Base-by-base conservation (phyloP, 2,888 invertebrate species). In the Notodromas monacha region DNA sequence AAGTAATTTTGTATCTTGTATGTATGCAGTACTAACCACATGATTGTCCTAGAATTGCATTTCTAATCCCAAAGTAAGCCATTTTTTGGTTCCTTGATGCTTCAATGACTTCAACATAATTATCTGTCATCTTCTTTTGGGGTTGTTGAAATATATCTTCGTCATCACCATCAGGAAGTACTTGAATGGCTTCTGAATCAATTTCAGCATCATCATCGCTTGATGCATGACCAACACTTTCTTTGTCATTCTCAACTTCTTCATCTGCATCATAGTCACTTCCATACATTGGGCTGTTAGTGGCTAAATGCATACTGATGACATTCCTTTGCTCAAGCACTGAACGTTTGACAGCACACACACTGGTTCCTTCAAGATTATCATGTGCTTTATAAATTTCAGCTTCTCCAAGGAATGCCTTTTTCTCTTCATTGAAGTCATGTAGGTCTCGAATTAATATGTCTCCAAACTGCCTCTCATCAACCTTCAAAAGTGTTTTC, bases 11-110 rank as follows among this genome's bases (percentile, higher is more conserved):
- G n/a, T n/a, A n/a, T n/a, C n/a, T n/a, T n/a, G n/a, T n/a, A n/a
- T n/a, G n/a, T n/a, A n/a, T n/a, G n/a, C n/a, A n/a, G n/a, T 21
- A 21, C 21, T 21, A 21, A 21, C 21, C 21, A 21, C 21, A 21
- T 8, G 21, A 21, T 21, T 21, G 6, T 6, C 21, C 21, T 8
- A 21, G 21, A 21, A 21, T 21, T 6, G 21, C 21, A 21, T 21
- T 21, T 21, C 21, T 6, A 21, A 21, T 21, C n/a, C 21, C 21
- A 21, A 21, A 21, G n/a, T 21, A 21, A 8, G 21, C 21, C 6
- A 21, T n/a, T 21, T 21, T 21, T 6, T 21, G 21, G n/a, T 21
- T n/a, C 21, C 21, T 6, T 21, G 21, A 6, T 21, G 21, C 21
- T 21, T 21, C 21, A 21, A 8, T n/a, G n/a, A 21, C 21, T 8